A percentile compares a stretch with the other conserved stretches of the same genome.
Evolutionary conservation across 2,888 invertebrate genomes (phyloP).

Genomic region (Caenorhabditis uteleia): DNA sequence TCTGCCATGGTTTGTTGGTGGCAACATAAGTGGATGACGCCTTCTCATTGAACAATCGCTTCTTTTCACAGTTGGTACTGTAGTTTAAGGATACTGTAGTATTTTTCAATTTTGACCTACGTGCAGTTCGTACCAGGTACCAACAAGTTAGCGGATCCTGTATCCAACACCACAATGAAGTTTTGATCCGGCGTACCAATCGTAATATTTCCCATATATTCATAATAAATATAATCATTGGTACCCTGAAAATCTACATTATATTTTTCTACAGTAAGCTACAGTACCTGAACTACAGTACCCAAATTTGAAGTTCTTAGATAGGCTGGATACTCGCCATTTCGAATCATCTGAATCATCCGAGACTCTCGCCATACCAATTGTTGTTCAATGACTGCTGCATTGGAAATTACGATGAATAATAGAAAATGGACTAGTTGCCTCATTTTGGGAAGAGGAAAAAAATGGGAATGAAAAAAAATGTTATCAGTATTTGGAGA

Average conservation of each 20-base stretch:
- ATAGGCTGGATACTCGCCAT: constrained; percentile 32
- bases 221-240: constrained; percentile 39
- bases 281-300: constrained; percentile 15
- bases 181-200: constrained; percentile 46
- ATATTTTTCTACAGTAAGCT: neutral
- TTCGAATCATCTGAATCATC: constrained; percentile 40
- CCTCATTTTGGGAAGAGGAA: no score
- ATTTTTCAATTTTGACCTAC: constrained; percentile 11
- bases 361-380: constrained; percentile 31
- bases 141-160: constrained; percentile 44
- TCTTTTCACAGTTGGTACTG: constrained; percentile 38
- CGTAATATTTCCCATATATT: constrained; percentile 48
- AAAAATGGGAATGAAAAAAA: no score
- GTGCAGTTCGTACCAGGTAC: constrained; percentile 46
- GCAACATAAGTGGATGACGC: constrained; percentile 79
- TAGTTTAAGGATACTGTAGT: neutral
- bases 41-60: constrained; percentile 89
- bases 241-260: constrained; percentile 2
- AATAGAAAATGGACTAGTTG: no score
- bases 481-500: no score
- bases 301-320: constrained; percentile 19
- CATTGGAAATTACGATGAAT: constrained; percentile 9
- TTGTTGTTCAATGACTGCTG: constrained; percentile 38
- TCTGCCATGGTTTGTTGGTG: constrained; percentile 71
- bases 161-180: constrained; percentile 47